phyloP scores from a whole-genome alignment of 2,113 vertebrate genomes.

The Hemiprocne comata region DNA sequence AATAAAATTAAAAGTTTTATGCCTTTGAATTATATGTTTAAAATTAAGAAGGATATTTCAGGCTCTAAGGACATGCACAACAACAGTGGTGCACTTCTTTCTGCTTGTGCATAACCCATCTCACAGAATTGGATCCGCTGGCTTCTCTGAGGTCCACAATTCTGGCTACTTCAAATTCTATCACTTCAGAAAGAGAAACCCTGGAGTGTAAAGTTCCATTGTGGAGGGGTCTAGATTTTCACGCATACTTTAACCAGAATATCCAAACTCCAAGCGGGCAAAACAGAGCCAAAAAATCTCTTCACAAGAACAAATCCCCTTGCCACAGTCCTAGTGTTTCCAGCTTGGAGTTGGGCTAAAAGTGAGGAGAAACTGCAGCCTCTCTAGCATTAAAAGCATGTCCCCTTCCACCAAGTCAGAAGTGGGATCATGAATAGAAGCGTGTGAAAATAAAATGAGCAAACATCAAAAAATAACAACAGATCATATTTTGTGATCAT shows the following conservation, averaged over 20 bases:
- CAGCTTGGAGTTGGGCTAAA: background rate
- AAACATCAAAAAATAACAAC: conserved; percentile 54
- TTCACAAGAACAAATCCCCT: background rate
- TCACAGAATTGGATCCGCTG: background rate
- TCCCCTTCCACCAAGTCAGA: background rate
- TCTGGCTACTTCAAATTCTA: background rate
- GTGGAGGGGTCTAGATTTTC: background rate
- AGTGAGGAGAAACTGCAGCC: background rate
- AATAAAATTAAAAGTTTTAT: background rate
- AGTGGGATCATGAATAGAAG: background rate
- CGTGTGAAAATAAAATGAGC: background rate
- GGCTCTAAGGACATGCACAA: background rate
- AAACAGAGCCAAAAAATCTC: background rate
- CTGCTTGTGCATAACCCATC: background rate
- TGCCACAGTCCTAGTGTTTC: background rate
- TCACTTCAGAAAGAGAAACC: background rate
- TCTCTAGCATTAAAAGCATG: background rate
- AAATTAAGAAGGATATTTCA: background rate
- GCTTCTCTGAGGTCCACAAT: background rate
- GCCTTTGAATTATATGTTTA: background rate
- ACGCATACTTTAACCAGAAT: background rate
- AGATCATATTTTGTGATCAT: conserved; percentile 57
- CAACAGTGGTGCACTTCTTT: background rate
- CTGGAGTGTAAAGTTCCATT: background rate
- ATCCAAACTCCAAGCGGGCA: background rate